Evolutionary conservation across 2,888 invertebrate species (phyloP).

Genomic region (Tiphia femorata): DNA sequence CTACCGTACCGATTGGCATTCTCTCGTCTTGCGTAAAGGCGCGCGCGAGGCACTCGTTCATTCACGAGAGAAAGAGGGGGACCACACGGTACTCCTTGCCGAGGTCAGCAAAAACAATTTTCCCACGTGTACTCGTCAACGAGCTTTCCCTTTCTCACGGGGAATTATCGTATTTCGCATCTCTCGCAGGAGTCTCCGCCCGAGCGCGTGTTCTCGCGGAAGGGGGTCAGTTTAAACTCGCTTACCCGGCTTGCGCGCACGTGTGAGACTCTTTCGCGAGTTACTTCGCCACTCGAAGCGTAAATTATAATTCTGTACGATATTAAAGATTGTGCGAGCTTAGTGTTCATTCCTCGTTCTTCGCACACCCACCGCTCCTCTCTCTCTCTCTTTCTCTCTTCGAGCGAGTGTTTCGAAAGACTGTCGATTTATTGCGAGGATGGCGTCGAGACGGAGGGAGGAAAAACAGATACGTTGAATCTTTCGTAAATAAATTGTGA

Average conservation of each 20-base stretch:
- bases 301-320: too few species aligned
- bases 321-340: too few species aligned
- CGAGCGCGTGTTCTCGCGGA: background rate
- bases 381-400: too few species aligned
- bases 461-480: too few species aligned
- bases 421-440: background rate
- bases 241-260: background rate
- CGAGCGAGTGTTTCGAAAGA: background rate
- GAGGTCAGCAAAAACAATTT: slow-evolving; percentile 33
- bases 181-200: too few species aligned
- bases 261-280: background rate
- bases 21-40: slow-evolving; percentile 20
- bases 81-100: slow-evolving; percentile 17
- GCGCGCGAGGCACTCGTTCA: background rate
- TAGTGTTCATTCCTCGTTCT: background rate
- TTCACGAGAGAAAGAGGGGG: slow-evolving; percentile 9
- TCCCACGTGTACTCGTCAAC: slow-evolving; percentile 22
- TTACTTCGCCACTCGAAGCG: too few species aligned
- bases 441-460: too few species aligned
- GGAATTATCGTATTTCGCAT: too few species aligned
- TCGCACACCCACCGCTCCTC: too few species aligned
- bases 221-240: too few species aligned
- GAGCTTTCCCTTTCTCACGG: slow-evolving; percentile 39
- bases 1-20: slow-evolving; percentile 29
- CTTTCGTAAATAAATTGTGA: too few species aligned